Conservation (phyloP, 2,888 invertebrate genomes). For the Ennomos fuscantarius region DNA sequence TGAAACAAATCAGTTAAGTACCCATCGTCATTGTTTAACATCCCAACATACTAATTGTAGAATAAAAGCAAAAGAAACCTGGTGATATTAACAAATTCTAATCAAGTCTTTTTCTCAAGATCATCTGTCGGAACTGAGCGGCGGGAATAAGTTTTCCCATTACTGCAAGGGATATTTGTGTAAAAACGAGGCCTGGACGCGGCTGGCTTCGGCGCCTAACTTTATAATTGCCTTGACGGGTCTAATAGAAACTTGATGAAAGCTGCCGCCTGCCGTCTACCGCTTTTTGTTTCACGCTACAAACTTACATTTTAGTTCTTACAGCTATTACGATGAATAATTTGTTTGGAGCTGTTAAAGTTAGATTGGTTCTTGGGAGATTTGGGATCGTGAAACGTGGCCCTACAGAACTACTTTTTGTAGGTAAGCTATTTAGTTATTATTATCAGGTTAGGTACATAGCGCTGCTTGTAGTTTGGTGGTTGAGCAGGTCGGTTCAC, state of each 20-base stretch:
- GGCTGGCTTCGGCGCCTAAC: slow-evolving; percentile 53
- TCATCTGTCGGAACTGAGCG: slow-evolving; percentile 70
- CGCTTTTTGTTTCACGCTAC: slow-evolving; percentile 69
- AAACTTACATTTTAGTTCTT: slow-evolving; percentile 72
- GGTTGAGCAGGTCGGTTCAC: too few species aligned
- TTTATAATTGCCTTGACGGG: slow-evolving; percentile 82
- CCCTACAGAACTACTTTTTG: not conserved
- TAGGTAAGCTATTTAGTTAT: too few species aligned
- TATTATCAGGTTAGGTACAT: too few species aligned
- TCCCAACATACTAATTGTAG: not conserved
- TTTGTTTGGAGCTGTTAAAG: slow-evolving; percentile 47
- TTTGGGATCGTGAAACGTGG: slow-evolving; percentile 31
- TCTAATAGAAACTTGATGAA: slow-evolving; percentile 82
- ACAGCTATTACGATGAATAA: slow-evolving; percentile 49
- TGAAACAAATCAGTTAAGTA: not conserved
- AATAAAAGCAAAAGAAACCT: slow-evolving; percentile 33
- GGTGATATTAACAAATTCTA: slow-evolving; percentile 56
- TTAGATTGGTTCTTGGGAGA: slow-evolving; percentile 42
- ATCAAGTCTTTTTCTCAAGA: slow-evolving; percentile 62
- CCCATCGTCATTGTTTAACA: not conserved
- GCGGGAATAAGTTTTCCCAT: slow-evolving; percentile 79
- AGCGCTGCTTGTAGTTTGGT: too few species aligned
- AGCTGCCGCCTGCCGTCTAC: slow-evolving; percentile 68
- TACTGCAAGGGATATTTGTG: slow-evolving; percentile 78
- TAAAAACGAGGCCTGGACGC: slow-evolving; percentile 70